phyloP scores from a whole-genome alignment of 1,140 invertebrate genomes.

The Varroa destructor region DNA sequence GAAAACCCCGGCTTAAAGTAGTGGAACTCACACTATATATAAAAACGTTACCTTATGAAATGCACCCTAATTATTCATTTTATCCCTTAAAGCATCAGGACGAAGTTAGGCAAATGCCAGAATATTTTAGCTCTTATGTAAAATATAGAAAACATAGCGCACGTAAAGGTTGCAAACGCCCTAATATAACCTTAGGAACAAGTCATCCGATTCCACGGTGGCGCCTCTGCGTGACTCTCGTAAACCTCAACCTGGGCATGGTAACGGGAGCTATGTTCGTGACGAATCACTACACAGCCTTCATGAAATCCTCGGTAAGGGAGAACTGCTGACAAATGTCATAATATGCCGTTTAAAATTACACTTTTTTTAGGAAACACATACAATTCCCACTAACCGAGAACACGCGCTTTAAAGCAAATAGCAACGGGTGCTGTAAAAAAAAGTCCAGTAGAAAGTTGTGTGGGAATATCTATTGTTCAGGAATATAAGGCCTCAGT shows the following conservation, averaged over 20 bases:
- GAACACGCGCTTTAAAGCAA: no score
- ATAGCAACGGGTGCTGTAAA: no score
- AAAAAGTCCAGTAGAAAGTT: no score
- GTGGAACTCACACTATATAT: no score
- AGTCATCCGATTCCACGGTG: constrained; percentile 59
- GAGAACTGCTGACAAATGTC: constrained; percentile 18
- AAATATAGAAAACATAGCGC: constrained; percentile 27
- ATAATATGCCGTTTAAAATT: constrained; percentile 6
- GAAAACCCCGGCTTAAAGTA: no score
- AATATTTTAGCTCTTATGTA: no score
- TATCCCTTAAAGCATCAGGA: constrained; percentile 29
- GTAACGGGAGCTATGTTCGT: constrained; percentile 73
- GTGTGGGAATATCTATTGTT: no score
- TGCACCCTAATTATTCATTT: constrained; percentile 30
- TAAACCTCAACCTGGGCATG: constrained; percentile 69
- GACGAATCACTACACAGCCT: constrained; percentile 67
- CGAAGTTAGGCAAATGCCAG: no score
- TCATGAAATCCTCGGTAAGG: constrained; percentile 43
- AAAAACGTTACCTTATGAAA: background rate
- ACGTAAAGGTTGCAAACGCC: constrained; percentile 30
- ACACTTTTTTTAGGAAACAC: no score
- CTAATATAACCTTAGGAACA: constrained; percentile 51
- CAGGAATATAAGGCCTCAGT: no score
- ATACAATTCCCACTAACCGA: no score
- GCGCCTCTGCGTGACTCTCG: constrained; percentile 67